A percentile compares a stretch with the other conserved stretches of the same genome.
Conservation (phyloP, 2,797 vertebrate genomes). For the Liasis olivaceus region DNA sequence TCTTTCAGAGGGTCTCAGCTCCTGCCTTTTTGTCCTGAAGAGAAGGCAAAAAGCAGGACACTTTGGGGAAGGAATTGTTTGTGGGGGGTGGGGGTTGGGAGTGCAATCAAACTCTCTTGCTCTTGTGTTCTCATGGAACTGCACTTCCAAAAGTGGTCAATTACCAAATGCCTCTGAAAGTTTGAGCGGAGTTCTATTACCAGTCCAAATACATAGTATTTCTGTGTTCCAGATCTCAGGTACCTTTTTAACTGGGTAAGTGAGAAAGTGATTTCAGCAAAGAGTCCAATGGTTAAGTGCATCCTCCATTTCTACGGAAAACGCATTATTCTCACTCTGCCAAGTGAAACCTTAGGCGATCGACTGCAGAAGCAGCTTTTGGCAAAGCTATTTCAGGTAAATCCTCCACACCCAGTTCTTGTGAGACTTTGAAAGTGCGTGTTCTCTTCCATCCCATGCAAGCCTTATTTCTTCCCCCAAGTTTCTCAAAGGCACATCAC, state of each 20-base stretch:
- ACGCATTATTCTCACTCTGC: constrained; percentile 53
- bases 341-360: constrained; percentile 63
- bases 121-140: neutral
- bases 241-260: neutral
- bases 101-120: no score
- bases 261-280: neutral
- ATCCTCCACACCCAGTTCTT: constrained; percentile 64
- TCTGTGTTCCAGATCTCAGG: neutral
- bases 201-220: no score
- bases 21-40: no score
- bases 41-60: no score
- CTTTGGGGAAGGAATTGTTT: neutral
- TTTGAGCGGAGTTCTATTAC: neutral
- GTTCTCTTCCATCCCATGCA: constrained; percentile 61
- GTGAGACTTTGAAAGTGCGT: constrained; percentile 60
- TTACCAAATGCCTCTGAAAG: neutral
- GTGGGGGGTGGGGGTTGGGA: no score
- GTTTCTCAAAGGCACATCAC: constrained; percentile 20
- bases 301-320: constrained; percentile 36
- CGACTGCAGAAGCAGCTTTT: constrained; percentile 49
- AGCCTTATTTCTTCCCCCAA: constrained; percentile 53
- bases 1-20: no score
- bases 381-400: constrained; percentile 57
- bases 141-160: neutral
- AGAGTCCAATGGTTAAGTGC: neutral